phyloP scores from a whole-genome alignment of 23 tunicate genomes.

The Botrylloides violaceus region DNA sequence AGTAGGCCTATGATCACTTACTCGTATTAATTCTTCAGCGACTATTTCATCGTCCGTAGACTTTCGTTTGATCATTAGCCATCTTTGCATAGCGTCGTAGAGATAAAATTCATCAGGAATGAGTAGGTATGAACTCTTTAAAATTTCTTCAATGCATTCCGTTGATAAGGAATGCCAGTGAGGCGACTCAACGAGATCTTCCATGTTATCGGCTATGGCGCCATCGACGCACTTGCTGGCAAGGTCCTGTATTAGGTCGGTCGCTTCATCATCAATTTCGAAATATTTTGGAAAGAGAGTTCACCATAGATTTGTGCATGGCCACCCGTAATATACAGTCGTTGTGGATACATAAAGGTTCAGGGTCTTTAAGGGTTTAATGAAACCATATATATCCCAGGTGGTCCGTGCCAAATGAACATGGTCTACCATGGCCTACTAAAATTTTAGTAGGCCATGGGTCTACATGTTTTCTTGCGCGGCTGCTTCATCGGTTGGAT shows the following conservation, averaged over 20 bases:
- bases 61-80: conserved; percentile 75
- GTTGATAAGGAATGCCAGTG: conserved; percentile 57
- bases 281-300: no score
- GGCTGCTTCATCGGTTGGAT: no score
- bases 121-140: conserved; percentile 62
- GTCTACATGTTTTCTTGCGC: no score
- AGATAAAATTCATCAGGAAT: conserved; percentile 88
- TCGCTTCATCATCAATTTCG: no score
- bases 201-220: conserved; percentile 83
- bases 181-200: conserved; percentile 77
- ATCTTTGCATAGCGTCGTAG: conserved; percentile 75
- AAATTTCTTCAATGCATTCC: conserved; percentile 66
- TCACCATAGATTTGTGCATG: no score
- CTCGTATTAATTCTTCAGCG: conserved; percentile 43
- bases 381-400: no score
- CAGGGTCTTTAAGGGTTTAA: no score
- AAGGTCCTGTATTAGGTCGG: conserved; percentile 79
- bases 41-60: conserved; percentile 32
- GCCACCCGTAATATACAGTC: no score
- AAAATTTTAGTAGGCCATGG: no score
- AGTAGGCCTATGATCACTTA: neutral
- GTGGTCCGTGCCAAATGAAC: no score
- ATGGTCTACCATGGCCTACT: no score
- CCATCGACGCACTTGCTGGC: conserved; percentile 98
- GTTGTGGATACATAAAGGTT: no score